Percentiles rank a stretch among this genome's conserved stretches.
These are phyloP conservation scores for Pygoscelis adeliae DNA, from an alignment of 2,113 vertebrate species.

Conservation along the genomic window DNA sequence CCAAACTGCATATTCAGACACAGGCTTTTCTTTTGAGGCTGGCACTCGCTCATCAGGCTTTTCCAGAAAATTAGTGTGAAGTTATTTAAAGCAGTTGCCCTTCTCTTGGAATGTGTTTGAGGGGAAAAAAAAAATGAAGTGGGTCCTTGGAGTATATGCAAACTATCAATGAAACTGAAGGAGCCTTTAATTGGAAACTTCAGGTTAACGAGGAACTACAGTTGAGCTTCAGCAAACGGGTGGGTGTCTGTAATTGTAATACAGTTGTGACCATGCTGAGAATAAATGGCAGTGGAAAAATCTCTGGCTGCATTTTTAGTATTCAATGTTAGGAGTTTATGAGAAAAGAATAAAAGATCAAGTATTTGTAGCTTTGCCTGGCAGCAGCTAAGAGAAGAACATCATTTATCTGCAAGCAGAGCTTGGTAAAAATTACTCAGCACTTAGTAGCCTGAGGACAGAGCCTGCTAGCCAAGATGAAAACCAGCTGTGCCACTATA, in stretches of 20 bases:
- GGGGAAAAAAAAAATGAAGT: background rate
- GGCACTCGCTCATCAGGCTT: background rate
- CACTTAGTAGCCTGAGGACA: slow-evolving; percentile 63
- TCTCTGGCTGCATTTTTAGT: slow-evolving; percentile 56
- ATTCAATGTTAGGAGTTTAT: slow-evolving; percentile 54
- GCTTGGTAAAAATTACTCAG: slow-evolving; percentile 66
- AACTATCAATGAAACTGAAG: slow-evolving; percentile 43
- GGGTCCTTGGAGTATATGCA: slow-evolving; percentile 21
- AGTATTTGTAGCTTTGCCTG: slow-evolving; percentile 61
- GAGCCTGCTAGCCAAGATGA: slow-evolving; percentile 58
- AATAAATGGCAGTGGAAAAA: slow-evolving; percentile 65
- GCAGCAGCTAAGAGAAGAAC: slow-evolving; percentile 55
- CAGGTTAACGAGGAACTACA: slow-evolving; percentile 53
- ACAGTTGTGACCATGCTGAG: slow-evolving; percentile 29
- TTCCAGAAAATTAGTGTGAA: slow-evolving; percentile 28
- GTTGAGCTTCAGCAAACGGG: background rate
- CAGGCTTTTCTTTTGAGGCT: background rate
- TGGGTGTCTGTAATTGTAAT: slow-evolving; percentile 42
- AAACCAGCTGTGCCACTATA: slow-evolving; percentile 60
- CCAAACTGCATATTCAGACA: background rate
- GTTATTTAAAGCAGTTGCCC: slow-evolving; percentile 56
- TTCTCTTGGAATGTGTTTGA: background rate
- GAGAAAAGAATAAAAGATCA: slow-evolving; percentile 62
- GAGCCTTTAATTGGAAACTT: slow-evolving; percentile 47
- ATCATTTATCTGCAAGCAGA: slow-evolving; percentile 62